Conservation (phyloP, 2,888 invertebrate genomes). For the Nemoura dubitans region DNA sequence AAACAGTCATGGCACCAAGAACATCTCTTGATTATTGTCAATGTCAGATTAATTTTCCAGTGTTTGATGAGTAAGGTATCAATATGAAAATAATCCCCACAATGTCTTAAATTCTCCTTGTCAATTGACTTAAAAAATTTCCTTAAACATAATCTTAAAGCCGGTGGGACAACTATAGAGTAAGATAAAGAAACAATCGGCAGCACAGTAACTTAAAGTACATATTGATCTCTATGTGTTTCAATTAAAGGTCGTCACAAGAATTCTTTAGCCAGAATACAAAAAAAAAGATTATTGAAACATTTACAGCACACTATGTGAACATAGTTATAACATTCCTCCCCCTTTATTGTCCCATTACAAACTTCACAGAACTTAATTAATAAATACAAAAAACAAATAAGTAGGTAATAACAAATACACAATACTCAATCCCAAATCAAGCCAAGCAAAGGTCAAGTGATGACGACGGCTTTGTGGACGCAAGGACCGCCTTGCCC, state of each 20-base stretch:
- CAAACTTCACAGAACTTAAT: neutral
- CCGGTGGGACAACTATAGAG: neutral
- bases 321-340: too few relatives aligned
- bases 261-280: too few relatives aligned
- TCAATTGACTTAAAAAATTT: neutral
- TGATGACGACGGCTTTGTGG: slow-evolving; percentile 86
- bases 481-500: slow-evolving; percentile 74
- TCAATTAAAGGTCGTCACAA: too few relatives aligned
- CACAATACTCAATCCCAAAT: neutral
- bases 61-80: too few relatives aligned
- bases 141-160: neutral
- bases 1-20: neutral
- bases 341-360: too few relatives aligned
- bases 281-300: too few relatives aligned
- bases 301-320: too few relatives aligned
- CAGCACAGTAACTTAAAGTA: neutral
- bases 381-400: neutral
- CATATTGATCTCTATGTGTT: too few relatives aligned
- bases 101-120: neutral
- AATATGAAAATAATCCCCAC: neutral
- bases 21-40: neutral
- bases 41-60: neutral
- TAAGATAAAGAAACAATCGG: neutral
- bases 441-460: slow-evolving; percentile 61
- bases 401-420: neutral